These are phyloP conservation scores for Notocelia uddmanniana DNA, from an alignment of 2,888 invertebrate species.

Conservation along the genomic window DNA sequence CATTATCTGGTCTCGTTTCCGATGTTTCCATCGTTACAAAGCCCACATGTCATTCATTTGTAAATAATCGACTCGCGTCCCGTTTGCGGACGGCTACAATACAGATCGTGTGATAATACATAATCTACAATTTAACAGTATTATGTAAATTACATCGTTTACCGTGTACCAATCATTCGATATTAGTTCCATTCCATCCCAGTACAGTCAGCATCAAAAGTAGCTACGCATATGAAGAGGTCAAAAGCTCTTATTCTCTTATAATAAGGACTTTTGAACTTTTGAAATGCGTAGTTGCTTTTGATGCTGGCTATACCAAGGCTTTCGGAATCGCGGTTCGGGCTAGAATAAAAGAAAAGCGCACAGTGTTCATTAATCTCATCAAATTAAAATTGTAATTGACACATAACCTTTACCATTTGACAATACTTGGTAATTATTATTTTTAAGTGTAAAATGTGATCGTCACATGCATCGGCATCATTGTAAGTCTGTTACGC, in stretches of 20 bases:
- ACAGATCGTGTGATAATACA: slow-evolving; percentile 70
- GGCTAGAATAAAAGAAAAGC: slow-evolving; percentile 75
- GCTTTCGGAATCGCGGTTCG: slow-evolving; percentile 73
- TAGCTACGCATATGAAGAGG: no score
- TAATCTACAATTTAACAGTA: slow-evolving; percentile 69
- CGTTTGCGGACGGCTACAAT: slow-evolving; percentile 56
- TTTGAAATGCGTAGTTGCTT: no score
- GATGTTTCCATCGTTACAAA: slow-evolving; percentile 23
- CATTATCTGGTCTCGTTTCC: slow-evolving; percentile 19
- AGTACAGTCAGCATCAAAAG: no score
- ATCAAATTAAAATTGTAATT: slow-evolving; percentile 58
- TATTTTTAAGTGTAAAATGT: slow-evolving; percentile 82
- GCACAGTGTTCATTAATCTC: slow-evolving; percentile 78
- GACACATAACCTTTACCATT: slow-evolving; percentile 76
- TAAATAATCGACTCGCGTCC: slow-evolving; percentile 68
- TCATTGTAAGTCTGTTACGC: slow-evolving; percentile 79
- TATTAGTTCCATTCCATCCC: slow-evolving; percentile 50
- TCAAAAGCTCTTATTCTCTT: no score
- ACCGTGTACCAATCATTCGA: slow-evolving; percentile 46
- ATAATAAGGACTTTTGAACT: no score
- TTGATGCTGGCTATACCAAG: no score
- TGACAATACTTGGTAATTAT: slow-evolving; percentile 86
- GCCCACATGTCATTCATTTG: slow-evolving; percentile 64
- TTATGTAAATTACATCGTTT: slow-evolving; percentile 60
- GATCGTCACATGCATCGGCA: slow-evolving; percentile 72